Conservation (phyloP, 1,140 invertebrate species). For the Sycophila sp. region DNA sequence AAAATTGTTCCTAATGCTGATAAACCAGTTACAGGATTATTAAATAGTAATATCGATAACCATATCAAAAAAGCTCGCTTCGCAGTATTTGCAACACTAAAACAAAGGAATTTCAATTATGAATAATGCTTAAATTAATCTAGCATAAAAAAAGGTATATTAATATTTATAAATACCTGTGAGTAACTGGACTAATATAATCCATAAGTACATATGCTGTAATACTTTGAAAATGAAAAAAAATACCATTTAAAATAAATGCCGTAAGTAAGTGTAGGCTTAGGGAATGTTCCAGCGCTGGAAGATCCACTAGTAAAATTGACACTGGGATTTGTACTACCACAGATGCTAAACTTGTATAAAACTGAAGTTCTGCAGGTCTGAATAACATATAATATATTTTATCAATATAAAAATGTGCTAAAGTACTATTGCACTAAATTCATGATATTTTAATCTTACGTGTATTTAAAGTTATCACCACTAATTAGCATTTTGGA, state of each 20-base stretch:
- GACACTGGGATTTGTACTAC: constrained; percentile 83
- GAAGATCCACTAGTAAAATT: constrained; percentile 75
- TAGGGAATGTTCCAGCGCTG: constrained; percentile 64
- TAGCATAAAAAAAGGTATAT: background rate
- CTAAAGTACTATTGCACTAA: no score
- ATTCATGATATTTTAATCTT: constrained; percentile 58
- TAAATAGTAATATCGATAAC: constrained; percentile 83
- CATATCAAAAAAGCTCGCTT: constrained; percentile 87
- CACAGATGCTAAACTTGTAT: constrained; percentile 82
- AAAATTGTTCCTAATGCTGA: constrained; percentile 80
- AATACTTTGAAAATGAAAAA: constrained; percentile 90
- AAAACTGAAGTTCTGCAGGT: constrained; percentile 88
- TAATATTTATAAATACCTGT: constrained; percentile 72
- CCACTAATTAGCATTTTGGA: constrained; percentile 85
- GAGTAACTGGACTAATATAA: constrained; percentile 87
- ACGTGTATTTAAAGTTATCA: constrained; percentile 84
- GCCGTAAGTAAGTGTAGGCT: constrained; percentile 70
- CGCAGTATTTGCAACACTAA: constrained; percentile 86
- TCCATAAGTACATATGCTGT: constrained; percentile 88
- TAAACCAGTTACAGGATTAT: constrained; percentile 81
- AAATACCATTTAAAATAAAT: constrained; percentile 81
- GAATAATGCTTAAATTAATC: constrained; percentile 8
- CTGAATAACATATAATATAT: no score
- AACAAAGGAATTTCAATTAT: constrained; percentile 52
- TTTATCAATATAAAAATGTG: constrained; percentile 29